Evolutionary conservation across 2,888 invertebrate species (phyloP), one percentile per base, ranked within the genome.

Genomic region (Drosophila engyochracea): DNA sequence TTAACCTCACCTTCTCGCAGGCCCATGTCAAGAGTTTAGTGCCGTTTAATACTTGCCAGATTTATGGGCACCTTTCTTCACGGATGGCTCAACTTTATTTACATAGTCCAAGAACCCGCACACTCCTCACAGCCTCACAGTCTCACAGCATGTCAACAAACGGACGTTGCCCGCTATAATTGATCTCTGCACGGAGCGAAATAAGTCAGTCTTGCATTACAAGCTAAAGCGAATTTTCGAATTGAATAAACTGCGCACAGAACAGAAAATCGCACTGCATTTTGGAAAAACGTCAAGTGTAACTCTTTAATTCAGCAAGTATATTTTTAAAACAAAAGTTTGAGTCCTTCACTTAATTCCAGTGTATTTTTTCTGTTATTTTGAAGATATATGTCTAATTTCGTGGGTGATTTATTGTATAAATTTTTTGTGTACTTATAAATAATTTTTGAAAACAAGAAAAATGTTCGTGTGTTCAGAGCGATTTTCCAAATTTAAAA

Each of bases 131-230:
- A 91, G 49, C 51, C 44, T 14, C 22, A 35, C 59, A 70, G 22
- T 79, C 82, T 28, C 62, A 61, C 60, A 91, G 49, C 55, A 91
- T 79, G 71, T 90, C 92, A 67, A 91, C 89, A 53, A 89, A 92
- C 86, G 66, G 28, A 22, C 55, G 37, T n/a, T 39, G 55, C 28
- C 12, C 37, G 55, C 92, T 85, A 74, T 91, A 92, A 83, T 92
- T 92, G 66, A 86, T 91, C 60, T 91, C 89, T 28, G 39, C 57
- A 57, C 57, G 3, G 39, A 41, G 39, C 25, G 28, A 57, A 57
- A 57, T 37, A 57, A 25, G n/a, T 28, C 9, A 9, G 4, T 1
- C 1, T 9, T 25, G 7, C 16, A 25, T 16, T 22, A 22, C 4
- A 22, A 44, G 22, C 44, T 22, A 12, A 3, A 22, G 4, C 14